These are phyloP conservation scores for Zoanthus gigantus DNA, from an alignment of 92 coral and sea anemone genomes.

Conservation along the genomic window DNA sequence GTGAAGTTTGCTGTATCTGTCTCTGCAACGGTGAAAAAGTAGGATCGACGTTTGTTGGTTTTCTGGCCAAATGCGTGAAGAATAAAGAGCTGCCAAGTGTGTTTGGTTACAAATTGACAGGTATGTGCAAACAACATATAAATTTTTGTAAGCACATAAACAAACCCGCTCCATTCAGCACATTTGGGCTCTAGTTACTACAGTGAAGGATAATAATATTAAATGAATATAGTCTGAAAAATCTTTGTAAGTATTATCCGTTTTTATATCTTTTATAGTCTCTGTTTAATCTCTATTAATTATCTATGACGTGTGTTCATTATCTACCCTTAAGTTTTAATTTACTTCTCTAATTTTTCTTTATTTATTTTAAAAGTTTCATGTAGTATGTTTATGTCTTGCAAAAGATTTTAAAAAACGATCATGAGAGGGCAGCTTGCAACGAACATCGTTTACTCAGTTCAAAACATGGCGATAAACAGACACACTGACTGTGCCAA, in stretches of 20 bases:
- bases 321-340: too few species aligned
- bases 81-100: slow-evolving; percentile 10
- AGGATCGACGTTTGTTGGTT: slow-evolving; percentile 36
- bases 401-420: too few species aligned
- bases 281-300: too few species aligned
- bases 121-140: background rate
- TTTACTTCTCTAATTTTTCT: background rate
- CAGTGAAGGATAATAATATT: background rate
- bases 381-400: background rate
- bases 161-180: background rate
- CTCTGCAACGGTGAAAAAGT: background rate
- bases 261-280: background rate
- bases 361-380: background rate
- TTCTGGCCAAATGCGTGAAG: slow-evolving; percentile 7
- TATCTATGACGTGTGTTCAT: too few species aligned
- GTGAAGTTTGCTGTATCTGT: slow-evolving; percentile 23
- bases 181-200: background rate
- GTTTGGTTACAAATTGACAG: slow-evolving; percentile 31
- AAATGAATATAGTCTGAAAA: too few species aligned
- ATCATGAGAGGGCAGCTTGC: too few species aligned
- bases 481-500: background rate
- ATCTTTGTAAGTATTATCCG: too few species aligned
- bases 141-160: background rate
- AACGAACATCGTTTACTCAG: background rate
- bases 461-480: background rate